A percentile compares a stretch with the other conserved stretches of the same genome.
These are phyloP conservation scores for Naso thynnoides DNA, from an alignment of 2,797 vertebrate species.

Conservation along the genomic window DNA sequence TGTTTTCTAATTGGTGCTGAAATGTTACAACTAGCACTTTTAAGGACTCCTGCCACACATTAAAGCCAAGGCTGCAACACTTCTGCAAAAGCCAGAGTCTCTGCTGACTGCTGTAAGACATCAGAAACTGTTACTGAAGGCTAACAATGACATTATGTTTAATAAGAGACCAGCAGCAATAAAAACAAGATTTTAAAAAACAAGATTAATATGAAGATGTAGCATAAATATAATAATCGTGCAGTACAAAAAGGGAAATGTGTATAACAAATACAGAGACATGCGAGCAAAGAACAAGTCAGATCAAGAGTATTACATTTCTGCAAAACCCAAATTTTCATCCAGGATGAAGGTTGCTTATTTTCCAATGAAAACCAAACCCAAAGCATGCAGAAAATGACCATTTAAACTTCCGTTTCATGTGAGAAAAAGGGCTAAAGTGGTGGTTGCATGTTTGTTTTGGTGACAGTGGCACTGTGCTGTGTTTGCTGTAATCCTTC, in stretches of 20 bases:
- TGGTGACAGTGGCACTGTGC: constrained; percentile 47
- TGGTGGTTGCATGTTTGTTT: constrained; percentile 53
- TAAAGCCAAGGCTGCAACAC: not conserved
- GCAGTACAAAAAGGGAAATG: too few species aligned
- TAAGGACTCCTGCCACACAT: not conserved
- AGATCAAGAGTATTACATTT: not conserved
- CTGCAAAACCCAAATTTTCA: not conserved
- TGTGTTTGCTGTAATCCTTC: constrained; percentile 50
- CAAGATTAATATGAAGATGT: too few species aligned
- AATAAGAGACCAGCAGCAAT: too few species aligned
- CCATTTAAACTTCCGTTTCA: not conserved
- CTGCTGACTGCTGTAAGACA: too few species aligned
- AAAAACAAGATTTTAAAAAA: too few species aligned
- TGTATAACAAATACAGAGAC: too few species aligned
- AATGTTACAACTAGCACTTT: not conserved
- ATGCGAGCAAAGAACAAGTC: not conserved
- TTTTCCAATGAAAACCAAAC: not conserved
- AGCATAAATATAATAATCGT: too few species aligned
- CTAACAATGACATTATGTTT: too few species aligned
- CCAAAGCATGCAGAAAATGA: not conserved
- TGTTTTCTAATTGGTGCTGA: too few species aligned
- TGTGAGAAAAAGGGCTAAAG: constrained; percentile 11
- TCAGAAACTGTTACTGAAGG: too few species aligned
- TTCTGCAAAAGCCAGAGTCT: not conserved
- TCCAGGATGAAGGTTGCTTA: too few species aligned